These are phyloP conservation scores for Nanorana parkeri DNA, from an alignment of 2,113 vertebrate genomes.

Conservation along the genomic window DNA sequence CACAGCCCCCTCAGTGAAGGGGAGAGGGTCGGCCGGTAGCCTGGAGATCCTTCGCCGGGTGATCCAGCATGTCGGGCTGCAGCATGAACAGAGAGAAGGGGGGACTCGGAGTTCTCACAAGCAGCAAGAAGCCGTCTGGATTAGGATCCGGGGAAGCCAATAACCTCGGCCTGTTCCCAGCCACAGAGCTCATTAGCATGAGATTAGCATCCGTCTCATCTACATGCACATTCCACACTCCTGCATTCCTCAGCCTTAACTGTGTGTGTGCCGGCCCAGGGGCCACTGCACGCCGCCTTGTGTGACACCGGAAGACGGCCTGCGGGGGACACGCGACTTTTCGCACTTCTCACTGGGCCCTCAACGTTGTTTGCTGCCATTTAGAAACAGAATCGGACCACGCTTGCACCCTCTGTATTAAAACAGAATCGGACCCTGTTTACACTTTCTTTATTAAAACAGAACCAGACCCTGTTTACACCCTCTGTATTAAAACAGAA, in stretches of 20 bases:
- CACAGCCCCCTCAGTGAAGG: too few relatives aligned
- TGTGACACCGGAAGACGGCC: too few relatives aligned
- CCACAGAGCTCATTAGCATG: constrained; percentile 77
- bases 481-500: too few relatives aligned
- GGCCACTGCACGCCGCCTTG: too few relatives aligned
- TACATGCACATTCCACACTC: constrained; percentile 83
- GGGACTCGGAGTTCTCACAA: constrained; percentile 57
- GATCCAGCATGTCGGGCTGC: constrained; percentile 69
- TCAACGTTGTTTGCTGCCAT: too few relatives aligned
- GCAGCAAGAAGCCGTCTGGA: constrained; percentile 69
- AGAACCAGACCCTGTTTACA: too few relatives aligned
- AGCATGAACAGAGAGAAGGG: constrained; percentile 60
- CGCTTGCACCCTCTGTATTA: too few relatives aligned
- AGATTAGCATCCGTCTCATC: constrained; percentile 81
- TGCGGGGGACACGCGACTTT: too few relatives aligned
- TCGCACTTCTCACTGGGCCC: too few relatives aligned
- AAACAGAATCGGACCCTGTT: too few relatives aligned
- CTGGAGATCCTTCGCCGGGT: constrained; percentile 40
- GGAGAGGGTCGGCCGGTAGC: constrained; percentile 41
- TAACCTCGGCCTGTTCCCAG: constrained; percentile 68
- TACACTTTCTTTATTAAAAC: too few relatives aligned
- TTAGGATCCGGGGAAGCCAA: constrained; percentile 65
- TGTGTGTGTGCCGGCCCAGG: constrained; percentile 61
- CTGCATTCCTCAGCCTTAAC: constrained; percentile 82
- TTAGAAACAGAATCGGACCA: too few relatives aligned